Evolutionary conservation across 2,888 invertebrate species (phyloP), one percentile per base, ranked within the genome.

Genomic region (Petrolisthes manimaculis): DNA sequence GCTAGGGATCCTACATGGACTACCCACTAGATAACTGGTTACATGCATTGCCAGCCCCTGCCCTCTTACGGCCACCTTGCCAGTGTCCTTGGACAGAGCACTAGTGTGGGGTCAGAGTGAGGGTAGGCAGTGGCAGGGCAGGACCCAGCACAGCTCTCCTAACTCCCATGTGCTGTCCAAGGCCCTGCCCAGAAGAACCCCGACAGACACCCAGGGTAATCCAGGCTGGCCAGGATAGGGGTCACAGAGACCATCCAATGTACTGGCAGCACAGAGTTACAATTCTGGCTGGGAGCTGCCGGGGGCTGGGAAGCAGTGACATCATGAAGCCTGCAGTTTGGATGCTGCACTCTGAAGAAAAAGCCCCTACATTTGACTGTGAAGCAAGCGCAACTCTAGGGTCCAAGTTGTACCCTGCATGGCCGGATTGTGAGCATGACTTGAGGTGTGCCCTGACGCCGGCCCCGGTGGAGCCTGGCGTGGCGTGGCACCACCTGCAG

Each of bases 301-400:
- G 80, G 88, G 88, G 88, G 80, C 84, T 86, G 86, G 90, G 90
- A 90, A 90, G 90, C 90, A 90, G 90, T 90, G 86, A 90, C 86
- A 86, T 90, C 86, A 88, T 88, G 86, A 90, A 90, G 90, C 90
- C 88, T 86, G 90, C 90, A 90, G 88, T 86, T 88, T 90, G 90
- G 90, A 90, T 90, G 90, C 85, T 89, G 89, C 89, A 89, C 89
- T 89, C 89, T 89, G 89, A 89, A 89, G 89, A 89, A 89, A 83
- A 88, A 90, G 90, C 88, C 90, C 90, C 90, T 90, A 90, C 90
- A 90, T 88, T 85, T 90, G 90, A 90, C 90, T 90, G 90, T 90
- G 90, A 90, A 90, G 90, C 90, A 90, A 90, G 90, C 90, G 88
- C 90, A 88, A 90, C 90, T 90, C 90, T 88, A 90, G 90, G 90